Evolutionary conservation across 2,797 vertebrate genomes (phyloP), one percentile per base, ranked within the genome.

Genomic region (Chaetophractus vellerosus): DNA sequence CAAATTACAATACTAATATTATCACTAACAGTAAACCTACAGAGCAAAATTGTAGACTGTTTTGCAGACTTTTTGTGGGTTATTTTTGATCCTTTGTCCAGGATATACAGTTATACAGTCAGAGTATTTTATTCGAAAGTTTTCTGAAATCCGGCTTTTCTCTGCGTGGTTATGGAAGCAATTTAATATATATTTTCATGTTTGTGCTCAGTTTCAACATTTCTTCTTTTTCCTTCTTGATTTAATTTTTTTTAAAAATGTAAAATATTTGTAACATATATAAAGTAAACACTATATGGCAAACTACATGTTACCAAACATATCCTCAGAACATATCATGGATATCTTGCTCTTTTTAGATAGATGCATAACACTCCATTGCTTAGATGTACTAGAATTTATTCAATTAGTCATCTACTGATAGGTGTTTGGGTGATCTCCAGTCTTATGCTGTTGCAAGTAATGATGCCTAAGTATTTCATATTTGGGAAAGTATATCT

Each of bases 371-470:
- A 59, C 50, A 41, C 9, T 90, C 63, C 41, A 33, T 84, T 52
- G 36, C 63, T 69, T 38, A 23, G 19, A 69, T 19, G 9, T 38
- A 19, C 21, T 10, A 69, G 21, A 36, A 18, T 38, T 74, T 26
- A 38, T 79, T 63, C 16, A 63, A 31, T 3, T 4, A 64, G 41
- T 45, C 68, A 57, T 38, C 64, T 78, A 63, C 26, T 48, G 31
- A 52, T 59, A 76, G 28, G 87, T 28, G 23, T 55, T 69, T 64
- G n/a, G 33, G 24, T 36, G 69, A 71, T 71, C 45, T 80, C n/a
- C 28, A 80, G 16, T 50, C 38, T 87, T 95, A 85, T 72, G 24
- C n/a, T 79, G 31, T 64, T 72, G 64, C 68, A 95, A 89, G 57
- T 31, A 85, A 80, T 90, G 23, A 61, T 81, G 72, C 80, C 80